phyloP scores from a whole-genome alignment of 2,888 invertebrate species.

The Tipula lateralis region DNA sequence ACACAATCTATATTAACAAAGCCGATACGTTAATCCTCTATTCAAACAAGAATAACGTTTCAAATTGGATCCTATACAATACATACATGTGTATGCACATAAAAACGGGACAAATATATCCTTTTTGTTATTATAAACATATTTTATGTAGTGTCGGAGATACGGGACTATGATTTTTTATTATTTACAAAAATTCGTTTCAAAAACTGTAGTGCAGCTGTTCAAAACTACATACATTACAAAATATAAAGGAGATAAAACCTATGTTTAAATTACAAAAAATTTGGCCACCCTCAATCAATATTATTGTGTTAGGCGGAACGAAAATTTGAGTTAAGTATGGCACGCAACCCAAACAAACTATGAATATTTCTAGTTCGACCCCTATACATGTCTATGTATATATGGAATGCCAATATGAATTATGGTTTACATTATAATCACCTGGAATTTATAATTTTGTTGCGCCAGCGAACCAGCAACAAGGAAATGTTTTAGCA shows the following conservation, averaged over 20 bases:
- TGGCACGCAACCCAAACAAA: background rate
- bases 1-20: background rate
- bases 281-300: background rate
- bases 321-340: background rate
- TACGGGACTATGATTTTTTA: background rate
- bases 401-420: background rate
- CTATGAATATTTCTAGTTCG: background rate
- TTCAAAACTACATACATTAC: too few species aligned
- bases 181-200: background rate
- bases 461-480: background rate
- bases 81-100: background rate
- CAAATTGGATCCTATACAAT: background rate
- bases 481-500: background rate
- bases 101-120: background rate
- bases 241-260: background rate
- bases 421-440: background rate
- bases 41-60: slow-evolving; percentile 7
- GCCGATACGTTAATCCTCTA: background rate
- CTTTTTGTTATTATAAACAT: background rate
- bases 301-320: slow-evolving; percentile 4
- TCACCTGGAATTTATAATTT: slow-evolving; percentile 15
- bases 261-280: background rate
- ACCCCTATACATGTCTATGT: background rate
- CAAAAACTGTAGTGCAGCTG: background rate
- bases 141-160: background rate